A percentile compares a stretch with the other conserved stretches of the same genome.
phyloP scores from a whole-genome alignment of 2,888 invertebrate genomes.

The Leuctra nigra region DNA sequence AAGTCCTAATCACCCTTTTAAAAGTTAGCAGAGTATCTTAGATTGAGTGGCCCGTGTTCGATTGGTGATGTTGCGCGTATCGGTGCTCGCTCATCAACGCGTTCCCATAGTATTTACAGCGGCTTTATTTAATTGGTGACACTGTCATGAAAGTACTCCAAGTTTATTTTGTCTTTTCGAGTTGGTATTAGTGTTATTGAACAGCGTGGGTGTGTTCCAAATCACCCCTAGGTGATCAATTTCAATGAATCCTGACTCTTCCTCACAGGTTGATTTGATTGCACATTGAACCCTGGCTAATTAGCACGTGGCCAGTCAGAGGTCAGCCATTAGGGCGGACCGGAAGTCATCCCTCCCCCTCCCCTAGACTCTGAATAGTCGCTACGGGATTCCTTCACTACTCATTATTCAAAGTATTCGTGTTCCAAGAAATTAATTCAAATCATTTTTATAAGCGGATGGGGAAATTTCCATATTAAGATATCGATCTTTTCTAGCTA shows the following conservation, averaged over 20 bases:
- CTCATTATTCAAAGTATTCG: constrained; percentile 9
- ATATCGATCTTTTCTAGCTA: constrained; percentile 6
- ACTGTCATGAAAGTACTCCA: too few relatives aligned
- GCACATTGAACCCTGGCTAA: constrained; percentile 1
- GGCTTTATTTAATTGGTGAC: too few relatives aligned
- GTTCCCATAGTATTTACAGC: too few relatives aligned
- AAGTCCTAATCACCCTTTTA: too few relatives aligned
- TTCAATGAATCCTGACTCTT: not conserved
- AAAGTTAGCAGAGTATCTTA: too few relatives aligned
- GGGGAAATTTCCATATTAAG: constrained; percentile 11
- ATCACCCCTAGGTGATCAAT: too few relatives aligned
- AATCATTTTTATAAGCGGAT: constrained; percentile 8
- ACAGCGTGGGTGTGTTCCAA: too few relatives aligned
- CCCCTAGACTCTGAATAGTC: not conserved
- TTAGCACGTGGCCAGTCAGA: not conserved
- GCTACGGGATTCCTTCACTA: not conserved
- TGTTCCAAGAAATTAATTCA: constrained; percentile 12
- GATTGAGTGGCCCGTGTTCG: too few relatives aligned
- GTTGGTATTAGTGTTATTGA: too few relatives aligned
- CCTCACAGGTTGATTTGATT: not conserved
- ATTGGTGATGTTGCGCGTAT: too few relatives aligned
- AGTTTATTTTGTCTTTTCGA: too few relatives aligned
- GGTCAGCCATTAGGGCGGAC: constrained; percentile 6
- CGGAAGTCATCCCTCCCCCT: not conserved
- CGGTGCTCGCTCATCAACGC: too few relatives aligned